Evolutionary conservation across 2,797 vertebrate genomes (phyloP).

Genomic region (Tokudaia tokunoshimensis): DNA sequence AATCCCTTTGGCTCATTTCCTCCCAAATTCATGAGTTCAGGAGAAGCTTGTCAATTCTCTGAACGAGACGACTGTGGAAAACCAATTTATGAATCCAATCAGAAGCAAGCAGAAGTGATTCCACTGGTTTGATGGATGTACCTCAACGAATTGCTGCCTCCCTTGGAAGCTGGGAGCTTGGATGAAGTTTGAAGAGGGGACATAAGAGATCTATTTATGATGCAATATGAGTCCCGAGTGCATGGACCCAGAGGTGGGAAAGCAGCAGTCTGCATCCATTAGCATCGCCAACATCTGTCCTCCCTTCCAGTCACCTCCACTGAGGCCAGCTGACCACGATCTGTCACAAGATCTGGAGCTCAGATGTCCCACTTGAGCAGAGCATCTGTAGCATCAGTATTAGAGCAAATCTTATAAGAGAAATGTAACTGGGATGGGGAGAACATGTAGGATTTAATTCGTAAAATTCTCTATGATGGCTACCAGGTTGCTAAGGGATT

Average conservation of each 20-base stretch:
- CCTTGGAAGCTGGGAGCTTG: constrained; percentile 50
- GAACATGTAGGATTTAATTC: not conserved
- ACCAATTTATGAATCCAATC: constrained; percentile 83
- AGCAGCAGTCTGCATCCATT: constrained; percentile 67
- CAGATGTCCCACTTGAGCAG: constrained; percentile 46
- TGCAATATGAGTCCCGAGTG: constrained; percentile 32
- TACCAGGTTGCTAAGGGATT: constrained; percentile 20
- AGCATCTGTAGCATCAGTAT: not conserved
- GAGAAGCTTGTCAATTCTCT: constrained; percentile 76
- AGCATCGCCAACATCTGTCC: constrained; percentile 76
- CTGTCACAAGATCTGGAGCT: constrained; percentile 66
- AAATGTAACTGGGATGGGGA: not conserved
- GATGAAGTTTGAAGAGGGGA: constrained; percentile 65
- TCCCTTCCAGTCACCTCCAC: constrained; percentile 47
- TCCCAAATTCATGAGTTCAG: constrained; percentile 82
- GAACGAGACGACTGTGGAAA: constrained; percentile 73
- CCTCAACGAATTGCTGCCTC: constrained; percentile 75
- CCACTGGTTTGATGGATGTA: constrained; percentile 76
- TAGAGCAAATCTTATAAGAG: not conserved
- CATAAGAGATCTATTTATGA: constrained; percentile 76
- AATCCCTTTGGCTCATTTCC: constrained; percentile 80
- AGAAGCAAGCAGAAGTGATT: constrained; percentile 73
- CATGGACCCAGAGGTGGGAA: constrained; percentile 53
- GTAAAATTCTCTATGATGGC: not conserved
- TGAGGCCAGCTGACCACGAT: constrained; percentile 28